A percentile compares a stretch with the other conserved stretches of the same genome.
Conservation (phyloP, 1,140 invertebrate genomes). For the Drosophila nikananu region DNA sequence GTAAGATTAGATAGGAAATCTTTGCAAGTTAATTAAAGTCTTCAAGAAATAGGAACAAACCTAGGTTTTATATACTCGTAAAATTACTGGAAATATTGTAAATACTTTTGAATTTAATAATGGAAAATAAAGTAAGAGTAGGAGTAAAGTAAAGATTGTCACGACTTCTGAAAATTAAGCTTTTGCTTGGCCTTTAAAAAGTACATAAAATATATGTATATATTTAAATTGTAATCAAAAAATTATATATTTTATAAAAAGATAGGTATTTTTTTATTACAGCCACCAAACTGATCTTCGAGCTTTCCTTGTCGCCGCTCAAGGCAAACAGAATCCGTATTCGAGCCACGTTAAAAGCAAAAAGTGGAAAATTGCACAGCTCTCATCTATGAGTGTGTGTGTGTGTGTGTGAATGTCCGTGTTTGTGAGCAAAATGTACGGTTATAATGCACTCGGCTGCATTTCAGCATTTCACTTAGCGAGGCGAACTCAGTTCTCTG, state of each 20-base stretch:
- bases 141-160: not conserved
- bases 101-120: not conserved
- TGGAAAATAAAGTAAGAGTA: not conserved
- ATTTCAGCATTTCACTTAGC: slow-evolving; percentile 69
- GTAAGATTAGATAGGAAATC: not conserved
- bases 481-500: slow-evolving; percentile 48
- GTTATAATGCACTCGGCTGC: slow-evolving; percentile 71
- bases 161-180: not conserved
- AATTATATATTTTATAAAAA: not conserved
- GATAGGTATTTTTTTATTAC: not conserved
- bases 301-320: slow-evolving; percentile 45
- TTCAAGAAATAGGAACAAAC: not conserved
- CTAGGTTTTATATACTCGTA: too few species aligned
- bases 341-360: slow-evolving; percentile 70
- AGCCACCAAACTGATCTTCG: slow-evolving; percentile 12
- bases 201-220: too few species aligned
- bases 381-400: slow-evolving; percentile 19
- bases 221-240: not conserved
- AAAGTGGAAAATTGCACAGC: slow-evolving; percentile 67
- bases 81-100: not conserved
- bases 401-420: slow-evolving; percentile 23
- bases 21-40: not conserved
- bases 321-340: slow-evolving; percentile 62
- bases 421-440: slow-evolving; percentile 67
- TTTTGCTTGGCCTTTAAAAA: not conserved